phyloP scores from a whole-genome alignment of 2,888 invertebrate species.

The Phaedon cochleariae region DNA sequence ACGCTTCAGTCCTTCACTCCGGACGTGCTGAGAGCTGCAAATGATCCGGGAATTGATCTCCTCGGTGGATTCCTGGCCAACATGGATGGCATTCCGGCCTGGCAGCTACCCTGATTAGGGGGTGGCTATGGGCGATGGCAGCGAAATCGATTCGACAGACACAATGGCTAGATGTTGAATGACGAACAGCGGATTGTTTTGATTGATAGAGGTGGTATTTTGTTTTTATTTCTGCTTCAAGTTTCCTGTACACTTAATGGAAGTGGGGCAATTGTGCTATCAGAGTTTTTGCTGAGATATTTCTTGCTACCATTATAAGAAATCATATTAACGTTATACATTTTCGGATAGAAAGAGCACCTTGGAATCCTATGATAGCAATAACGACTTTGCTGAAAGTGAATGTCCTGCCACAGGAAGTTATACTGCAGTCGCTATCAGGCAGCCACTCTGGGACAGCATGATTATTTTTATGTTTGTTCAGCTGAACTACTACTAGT shows the following conservation, averaged over 20 bases:
- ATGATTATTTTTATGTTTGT: too few species aligned
- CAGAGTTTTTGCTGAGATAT: too few species aligned
- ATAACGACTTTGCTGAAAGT: too few species aligned
- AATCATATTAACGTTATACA: too few species aligned
- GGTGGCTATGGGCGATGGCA: not conserved
- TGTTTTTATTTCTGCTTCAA: not conserved
- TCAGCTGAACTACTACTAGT: too few species aligned
- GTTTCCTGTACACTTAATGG: not conserved
- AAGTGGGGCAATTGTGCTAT: too few species aligned
- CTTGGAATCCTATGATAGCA: too few species aligned
- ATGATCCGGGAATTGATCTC: not conserved
- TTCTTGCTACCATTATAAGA: too few species aligned
- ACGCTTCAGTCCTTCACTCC: not conserved
- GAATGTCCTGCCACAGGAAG: too few species aligned
- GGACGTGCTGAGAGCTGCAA: not conserved
- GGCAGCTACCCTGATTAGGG: not conserved
- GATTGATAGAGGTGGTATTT: not conserved
- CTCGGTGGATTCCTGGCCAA: not conserved
- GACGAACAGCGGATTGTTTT: not conserved
- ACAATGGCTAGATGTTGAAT: not conserved
- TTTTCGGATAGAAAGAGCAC: too few species aligned
- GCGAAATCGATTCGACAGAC: not conserved
- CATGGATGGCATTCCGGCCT: not conserved
- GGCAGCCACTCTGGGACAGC: too few species aligned
- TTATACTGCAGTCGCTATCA: too few species aligned